phyloP scores from a whole-genome alignment of 2,888 invertebrate genomes.

The Drosophila bunnanda region DNA sequence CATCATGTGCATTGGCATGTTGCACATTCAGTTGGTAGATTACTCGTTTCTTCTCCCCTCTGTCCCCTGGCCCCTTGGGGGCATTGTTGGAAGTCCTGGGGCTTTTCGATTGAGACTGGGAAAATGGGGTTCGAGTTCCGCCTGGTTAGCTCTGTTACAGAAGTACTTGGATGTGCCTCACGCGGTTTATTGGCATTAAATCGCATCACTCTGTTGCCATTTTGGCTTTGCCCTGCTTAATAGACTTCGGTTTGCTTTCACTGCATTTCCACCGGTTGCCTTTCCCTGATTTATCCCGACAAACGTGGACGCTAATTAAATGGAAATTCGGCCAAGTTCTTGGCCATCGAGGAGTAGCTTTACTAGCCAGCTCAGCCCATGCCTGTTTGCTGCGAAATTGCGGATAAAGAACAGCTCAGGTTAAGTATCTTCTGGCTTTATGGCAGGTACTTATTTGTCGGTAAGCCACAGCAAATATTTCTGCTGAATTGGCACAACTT shows the following conservation, averaged over 20 bases:
- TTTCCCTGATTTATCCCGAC: slow-evolving; percentile 17
- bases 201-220: slow-evolving; percentile 54
- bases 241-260: slow-evolving; percentile 70
- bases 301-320: slow-evolving; percentile 67
- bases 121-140: slow-evolving; percentile 23
- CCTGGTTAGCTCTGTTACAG: slow-evolving; percentile 61
- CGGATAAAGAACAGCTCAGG: slow-evolving; percentile 39
- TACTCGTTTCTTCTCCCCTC: slow-evolving; percentile 21
- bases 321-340: slow-evolving; percentile 47
- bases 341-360: slow-evolving; percentile 24
- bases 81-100: slow-evolving; percentile 37
- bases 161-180: slow-evolving; percentile 38
- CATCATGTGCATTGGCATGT: slow-evolving; percentile 78
- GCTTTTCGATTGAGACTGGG: not conserved
- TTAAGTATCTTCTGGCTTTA: slow-evolving; percentile 61
- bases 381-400: slow-evolving; percentile 22
- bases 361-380: slow-evolving; percentile 22
- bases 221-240: slow-evolving; percentile 70
- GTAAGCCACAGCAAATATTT: slow-evolving; percentile 60
- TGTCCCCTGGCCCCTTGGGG: slow-evolving; percentile 4
- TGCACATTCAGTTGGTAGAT: slow-evolving; percentile 54
- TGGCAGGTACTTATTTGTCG: slow-evolving; percentile 67
- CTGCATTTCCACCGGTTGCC: slow-evolving; percentile 45
- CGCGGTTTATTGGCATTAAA: slow-evolving; percentile 72
- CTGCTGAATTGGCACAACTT: slow-evolving; percentile 63